Conservation (phyloP, 2,113 vertebrate species). For the Erpornis zantholeuca region DNA sequence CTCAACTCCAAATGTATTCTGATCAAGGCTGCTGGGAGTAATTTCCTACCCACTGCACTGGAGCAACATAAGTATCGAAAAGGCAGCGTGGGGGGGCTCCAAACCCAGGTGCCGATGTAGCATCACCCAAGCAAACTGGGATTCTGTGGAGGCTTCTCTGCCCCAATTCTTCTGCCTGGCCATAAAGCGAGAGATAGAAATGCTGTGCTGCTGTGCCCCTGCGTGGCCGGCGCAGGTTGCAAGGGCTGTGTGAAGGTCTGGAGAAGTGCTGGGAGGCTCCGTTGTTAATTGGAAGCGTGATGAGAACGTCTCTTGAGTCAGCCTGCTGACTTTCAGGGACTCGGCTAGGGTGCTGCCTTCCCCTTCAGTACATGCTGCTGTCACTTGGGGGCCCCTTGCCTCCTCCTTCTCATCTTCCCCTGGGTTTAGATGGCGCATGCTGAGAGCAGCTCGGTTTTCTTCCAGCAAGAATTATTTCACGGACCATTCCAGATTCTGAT, state of each 20-base stretch:
- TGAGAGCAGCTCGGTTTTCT: not conserved
- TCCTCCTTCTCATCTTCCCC: not conserved
- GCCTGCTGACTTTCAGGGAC: not conserved
- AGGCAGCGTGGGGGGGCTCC: not conserved
- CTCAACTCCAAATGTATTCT: not conserved
- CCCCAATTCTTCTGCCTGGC: fast-evolving
- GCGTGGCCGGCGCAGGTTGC: fast-evolving
- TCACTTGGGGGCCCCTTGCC: not conserved
- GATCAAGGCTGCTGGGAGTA: not conserved
- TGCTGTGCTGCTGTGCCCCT: not conserved
- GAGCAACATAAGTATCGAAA: not conserved
- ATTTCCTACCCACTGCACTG: not conserved
- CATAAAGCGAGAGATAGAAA: not conserved
- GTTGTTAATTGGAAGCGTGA: not conserved
- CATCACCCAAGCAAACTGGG: fast-evolving
- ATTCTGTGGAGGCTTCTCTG: not conserved
- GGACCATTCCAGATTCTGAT: not conserved
- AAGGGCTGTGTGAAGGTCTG: not conserved
- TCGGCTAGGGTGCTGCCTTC: not conserved
- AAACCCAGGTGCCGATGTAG: not conserved
- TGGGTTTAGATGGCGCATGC: not conserved
- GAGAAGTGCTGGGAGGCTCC: not conserved
- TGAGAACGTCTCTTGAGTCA: not conserved
- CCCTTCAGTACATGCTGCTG: not conserved
- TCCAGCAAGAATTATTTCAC: not conserved